phyloP scores from a whole-genome alignment of 2,888 invertebrate genomes.

The Papilio gigon region DNA sequence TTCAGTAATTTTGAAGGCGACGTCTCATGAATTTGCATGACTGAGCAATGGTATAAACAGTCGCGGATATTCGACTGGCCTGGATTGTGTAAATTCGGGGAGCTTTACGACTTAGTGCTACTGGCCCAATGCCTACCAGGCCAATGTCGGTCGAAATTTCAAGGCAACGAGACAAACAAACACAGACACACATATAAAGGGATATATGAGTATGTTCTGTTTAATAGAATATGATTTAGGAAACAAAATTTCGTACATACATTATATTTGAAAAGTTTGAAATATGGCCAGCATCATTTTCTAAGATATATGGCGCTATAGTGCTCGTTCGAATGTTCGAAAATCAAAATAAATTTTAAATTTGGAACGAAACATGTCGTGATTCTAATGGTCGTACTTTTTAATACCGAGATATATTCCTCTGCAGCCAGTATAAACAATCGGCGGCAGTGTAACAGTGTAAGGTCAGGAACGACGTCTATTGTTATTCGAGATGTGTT shows the following conservation, averaged over 20 bases:
- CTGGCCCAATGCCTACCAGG: constrained; percentile 41
- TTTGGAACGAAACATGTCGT: constrained; percentile 27
- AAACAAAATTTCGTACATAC: neutral
- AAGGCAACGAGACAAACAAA: constrained; percentile 41
- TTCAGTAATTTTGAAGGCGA: constrained; percentile 25
- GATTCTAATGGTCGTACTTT: constrained; percentile 12
- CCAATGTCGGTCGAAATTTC: constrained; percentile 41
- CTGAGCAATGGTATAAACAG: constrained; percentile 34
- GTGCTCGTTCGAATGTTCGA: no score
- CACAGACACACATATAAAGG: constrained; percentile 19
- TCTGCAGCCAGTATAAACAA: constrained; percentile 24
- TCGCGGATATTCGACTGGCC: constrained; percentile 33
- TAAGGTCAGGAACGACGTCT: constrained; percentile 58
- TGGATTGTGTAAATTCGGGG: constrained; percentile 40
- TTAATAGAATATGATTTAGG: neutral
- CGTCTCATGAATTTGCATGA: constrained; percentile 33
- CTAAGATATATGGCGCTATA: no score
- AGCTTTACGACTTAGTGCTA: constrained; percentile 41
- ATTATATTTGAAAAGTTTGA: no score
- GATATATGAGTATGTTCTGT: constrained; percentile 13
- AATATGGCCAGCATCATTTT: neutral
- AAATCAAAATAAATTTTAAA: constrained; percentile 21
- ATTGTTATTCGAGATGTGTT: constrained; percentile 65
- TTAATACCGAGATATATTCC: constrained; percentile 26
- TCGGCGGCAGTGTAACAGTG: constrained; percentile 41